A percentile compares a stretch with the other conserved stretches of the same genome.
Evolutionary conservation across 2,888 invertebrate species (phyloP).

Genomic region (Cosmia trapezina): DNA sequence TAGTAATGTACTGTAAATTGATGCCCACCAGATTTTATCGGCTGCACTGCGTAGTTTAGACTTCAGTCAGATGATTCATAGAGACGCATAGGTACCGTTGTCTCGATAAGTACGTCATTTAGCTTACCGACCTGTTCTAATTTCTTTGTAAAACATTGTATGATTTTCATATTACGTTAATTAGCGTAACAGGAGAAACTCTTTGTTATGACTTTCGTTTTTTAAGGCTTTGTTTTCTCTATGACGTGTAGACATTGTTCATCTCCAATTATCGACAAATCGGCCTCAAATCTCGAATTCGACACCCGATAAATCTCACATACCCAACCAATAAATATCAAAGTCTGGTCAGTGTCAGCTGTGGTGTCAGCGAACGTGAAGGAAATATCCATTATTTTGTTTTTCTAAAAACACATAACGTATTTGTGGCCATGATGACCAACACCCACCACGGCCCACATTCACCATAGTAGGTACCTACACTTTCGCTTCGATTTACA

Average conservation of each 20-base stretch:
- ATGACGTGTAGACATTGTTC: conserved; percentile 16
- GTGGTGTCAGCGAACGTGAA: conserved; percentile 33
- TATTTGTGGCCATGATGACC: conserved; percentile 37
- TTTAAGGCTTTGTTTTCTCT: conserved; percentile 36
- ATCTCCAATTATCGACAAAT: conserved; percentile 16
- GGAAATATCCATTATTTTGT: conserved; percentile 28
- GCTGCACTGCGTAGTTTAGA: conserved; percentile 17
- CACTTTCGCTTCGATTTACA: conserved; percentile 59
- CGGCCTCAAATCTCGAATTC: conserved; percentile 2
- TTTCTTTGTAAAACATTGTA: conserved; percentile 55
- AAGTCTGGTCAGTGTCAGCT: conserved; percentile 23
- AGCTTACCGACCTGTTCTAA: conserved; percentile 48
- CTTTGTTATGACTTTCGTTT: conserved; percentile 41
- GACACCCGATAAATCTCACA: conserved; percentile 23
- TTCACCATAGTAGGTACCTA: conserved; percentile 34
- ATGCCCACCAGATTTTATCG: conserved; percentile 8
- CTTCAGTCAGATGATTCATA: conserved; percentile 51
- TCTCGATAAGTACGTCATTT: conserved; percentile 52
- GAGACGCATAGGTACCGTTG: conserved; percentile 52
- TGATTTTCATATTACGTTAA: conserved; percentile 49
- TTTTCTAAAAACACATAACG: conserved; percentile 32
- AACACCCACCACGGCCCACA: conserved; percentile 27
- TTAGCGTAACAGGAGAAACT: conserved; percentile 52
- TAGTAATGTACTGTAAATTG: conserved; percentile 47
- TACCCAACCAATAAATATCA: conserved; percentile 24